These are phyloP conservation scores for Seladonia tumulorum DNA, from an alignment of 2,888 invertebrate genomes.

Conservation along the genomic window DNA sequence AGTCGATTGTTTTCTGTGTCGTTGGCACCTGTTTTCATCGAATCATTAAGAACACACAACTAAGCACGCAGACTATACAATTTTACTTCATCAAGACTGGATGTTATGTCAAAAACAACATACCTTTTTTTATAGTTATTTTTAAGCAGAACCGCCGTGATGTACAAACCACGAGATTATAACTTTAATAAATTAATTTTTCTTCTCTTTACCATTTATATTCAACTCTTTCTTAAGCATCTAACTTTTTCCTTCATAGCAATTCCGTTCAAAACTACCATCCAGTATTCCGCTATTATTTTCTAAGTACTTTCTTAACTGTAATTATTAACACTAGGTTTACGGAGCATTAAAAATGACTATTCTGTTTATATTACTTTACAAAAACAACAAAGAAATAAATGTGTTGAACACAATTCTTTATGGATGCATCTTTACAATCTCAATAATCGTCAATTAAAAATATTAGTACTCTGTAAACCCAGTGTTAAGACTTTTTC, in stretches of 20 bases:
- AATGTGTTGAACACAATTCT: too few species aligned
- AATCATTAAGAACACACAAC: slow-evolving; percentile 35
- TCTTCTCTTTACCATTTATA: slow-evolving; percentile 52
- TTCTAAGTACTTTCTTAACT: background rate
- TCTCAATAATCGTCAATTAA: too few species aligned
- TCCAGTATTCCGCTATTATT: background rate
- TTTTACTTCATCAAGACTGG: slow-evolving; percentile 60
- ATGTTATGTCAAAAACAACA: slow-evolving; percentile 49
- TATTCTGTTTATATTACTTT: background rate
- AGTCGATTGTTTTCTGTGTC: slow-evolving; percentile 38
- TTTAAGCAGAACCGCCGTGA: slow-evolving; percentile 59
- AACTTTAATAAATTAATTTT: slow-evolving; percentile 66
- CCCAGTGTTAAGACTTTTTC: too few species aligned
- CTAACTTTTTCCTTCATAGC: background rate
- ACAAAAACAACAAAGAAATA: too few species aligned
- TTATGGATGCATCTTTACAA: too few species aligned
- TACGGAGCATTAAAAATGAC: background rate
- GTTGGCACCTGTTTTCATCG: slow-evolving; percentile 29
- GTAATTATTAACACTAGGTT: background rate
- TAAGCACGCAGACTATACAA: slow-evolving; percentile 8
- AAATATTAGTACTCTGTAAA: too few species aligned
- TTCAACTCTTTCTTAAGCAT: background rate
- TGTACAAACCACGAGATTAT: slow-evolving; percentile 71
- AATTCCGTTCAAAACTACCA: background rate
- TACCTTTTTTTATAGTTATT: slow-evolving; percentile 63